Evolutionary conservation across 2,113 vertebrate genomes (phyloP).

Genomic region (Pogona vitticeps): DNA sequence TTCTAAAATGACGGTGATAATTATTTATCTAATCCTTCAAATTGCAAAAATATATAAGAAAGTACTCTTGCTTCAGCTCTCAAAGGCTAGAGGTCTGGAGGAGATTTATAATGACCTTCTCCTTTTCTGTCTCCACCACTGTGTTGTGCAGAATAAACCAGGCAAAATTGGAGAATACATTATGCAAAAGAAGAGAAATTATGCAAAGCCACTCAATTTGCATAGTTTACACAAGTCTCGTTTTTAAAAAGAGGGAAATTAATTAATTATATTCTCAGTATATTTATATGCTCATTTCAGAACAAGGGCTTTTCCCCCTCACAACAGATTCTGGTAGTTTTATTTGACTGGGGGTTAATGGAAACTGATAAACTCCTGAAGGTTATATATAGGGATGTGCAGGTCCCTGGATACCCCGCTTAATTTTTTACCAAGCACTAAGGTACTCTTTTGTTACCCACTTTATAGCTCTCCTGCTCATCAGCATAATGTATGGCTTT

Average conservation of each 20-base stretch:
- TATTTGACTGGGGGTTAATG: background rate
- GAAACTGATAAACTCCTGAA: conserved; percentile 10
- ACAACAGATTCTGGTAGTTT: background rate
- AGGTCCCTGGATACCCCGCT: background rate
- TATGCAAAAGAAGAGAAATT: background rate
- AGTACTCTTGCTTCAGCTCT: background rate
- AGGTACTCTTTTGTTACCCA: background rate
- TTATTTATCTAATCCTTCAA: background rate
- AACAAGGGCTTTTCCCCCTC: background rate
- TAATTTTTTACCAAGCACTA: conserved; percentile 8
- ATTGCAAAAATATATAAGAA: background rate
- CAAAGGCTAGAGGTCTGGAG: background rate
- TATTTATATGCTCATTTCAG: background rate
- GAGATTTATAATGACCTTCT: background rate
- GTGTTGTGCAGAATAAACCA: background rate
- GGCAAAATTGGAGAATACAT: background rate
- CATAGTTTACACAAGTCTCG: background rate
- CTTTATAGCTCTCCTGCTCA: conserved; percentile 29
- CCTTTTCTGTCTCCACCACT: background rate
- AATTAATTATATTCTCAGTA: background rate
- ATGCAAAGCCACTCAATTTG: conserved; percentile 1
- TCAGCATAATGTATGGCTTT: conserved; percentile 46
- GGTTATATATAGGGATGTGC: rapidly evolving
- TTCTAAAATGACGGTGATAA: too few relatives aligned
- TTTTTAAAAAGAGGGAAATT: background rate